Conservation (phyloP, 2,797 vertebrate genomes). For the Sarcoramphus papa region DNA sequence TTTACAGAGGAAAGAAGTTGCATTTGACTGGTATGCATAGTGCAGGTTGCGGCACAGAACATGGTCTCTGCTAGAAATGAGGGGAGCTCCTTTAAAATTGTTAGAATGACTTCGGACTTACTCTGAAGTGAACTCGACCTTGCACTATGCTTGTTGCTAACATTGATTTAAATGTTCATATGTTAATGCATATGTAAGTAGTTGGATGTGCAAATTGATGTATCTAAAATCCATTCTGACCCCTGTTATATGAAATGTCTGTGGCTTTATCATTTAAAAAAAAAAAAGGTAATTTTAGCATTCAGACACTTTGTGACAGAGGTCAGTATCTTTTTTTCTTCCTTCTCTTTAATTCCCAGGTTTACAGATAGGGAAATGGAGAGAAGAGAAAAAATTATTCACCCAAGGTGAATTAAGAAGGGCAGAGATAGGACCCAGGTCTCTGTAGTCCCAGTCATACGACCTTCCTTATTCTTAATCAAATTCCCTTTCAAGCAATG, state of each 20-base stretch:
- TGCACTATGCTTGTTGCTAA: neutral
- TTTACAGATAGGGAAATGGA: neutral
- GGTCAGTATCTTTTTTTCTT: neutral
- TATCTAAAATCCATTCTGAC: neutral
- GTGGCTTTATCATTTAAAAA: neutral
- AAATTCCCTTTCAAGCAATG: neutral
- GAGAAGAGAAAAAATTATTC: neutral
- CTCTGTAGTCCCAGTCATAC: neutral
- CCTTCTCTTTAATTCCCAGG: neutral
- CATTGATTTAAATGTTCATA: neutral
- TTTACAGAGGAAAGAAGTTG: neutral
- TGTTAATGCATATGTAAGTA: neutral
- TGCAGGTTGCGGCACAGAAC: neutral
- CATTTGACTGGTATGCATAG: neutral
- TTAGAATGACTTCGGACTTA: neutral
- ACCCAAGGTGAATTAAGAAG: neutral
- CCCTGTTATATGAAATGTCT: neutral
- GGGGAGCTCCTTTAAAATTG: neutral
- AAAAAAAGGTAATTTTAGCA: neutral
- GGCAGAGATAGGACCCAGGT: neutral
- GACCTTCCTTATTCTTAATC: neutral
- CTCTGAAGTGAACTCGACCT: neutral
- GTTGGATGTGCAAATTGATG: neutral
- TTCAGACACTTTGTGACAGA: neutral
- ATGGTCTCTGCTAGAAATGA: neutral